A percentile compares a stretch with the other conserved stretches of the same genome.
phyloP scores from a whole-genome alignment of 2,113 vertebrate species.

The Orycteropus afer region DNA sequence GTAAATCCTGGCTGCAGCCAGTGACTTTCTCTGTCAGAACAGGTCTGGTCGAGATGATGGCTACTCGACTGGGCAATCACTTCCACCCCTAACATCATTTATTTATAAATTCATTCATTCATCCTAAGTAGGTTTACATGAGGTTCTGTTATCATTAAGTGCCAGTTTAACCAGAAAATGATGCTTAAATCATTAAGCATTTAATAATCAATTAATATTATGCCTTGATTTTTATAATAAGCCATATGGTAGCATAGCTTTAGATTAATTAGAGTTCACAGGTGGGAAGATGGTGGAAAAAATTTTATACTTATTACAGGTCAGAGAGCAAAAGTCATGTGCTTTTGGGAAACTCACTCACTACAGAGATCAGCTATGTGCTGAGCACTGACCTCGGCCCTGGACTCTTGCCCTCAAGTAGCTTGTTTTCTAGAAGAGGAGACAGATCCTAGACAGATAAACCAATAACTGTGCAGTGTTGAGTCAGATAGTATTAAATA shows the following conservation, averaged over 20 bases:
- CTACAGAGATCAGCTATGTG: neutral
- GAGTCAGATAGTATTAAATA: neutral
- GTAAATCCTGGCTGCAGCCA: neutral
- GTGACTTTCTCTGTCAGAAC: neutral
- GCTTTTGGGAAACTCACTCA: neutral
- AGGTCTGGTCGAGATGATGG: neutral
- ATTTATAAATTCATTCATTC: neutral
- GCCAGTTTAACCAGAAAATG: neutral
- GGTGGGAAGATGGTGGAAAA: neutral
- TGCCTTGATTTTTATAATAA: neutral
- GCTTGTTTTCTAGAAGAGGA: neutral
- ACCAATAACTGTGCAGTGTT: neutral
- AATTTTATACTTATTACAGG: neutral
- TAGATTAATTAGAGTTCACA: neutral
- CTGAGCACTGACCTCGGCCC: neutral
- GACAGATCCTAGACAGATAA: neutral
- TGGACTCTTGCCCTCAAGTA: neutral
- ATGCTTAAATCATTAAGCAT: neutral
- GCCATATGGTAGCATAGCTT: neutral
- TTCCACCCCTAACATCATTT: neutral
- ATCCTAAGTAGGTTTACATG: neutral
- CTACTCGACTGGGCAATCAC: rapidly evolving
- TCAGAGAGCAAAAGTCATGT: neutral
- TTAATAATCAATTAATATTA: neutral
- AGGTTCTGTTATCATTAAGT: neutral